Conservation (phyloP, 2,113 vertebrate species). For the Sakesphorus luctuosus region DNA sequence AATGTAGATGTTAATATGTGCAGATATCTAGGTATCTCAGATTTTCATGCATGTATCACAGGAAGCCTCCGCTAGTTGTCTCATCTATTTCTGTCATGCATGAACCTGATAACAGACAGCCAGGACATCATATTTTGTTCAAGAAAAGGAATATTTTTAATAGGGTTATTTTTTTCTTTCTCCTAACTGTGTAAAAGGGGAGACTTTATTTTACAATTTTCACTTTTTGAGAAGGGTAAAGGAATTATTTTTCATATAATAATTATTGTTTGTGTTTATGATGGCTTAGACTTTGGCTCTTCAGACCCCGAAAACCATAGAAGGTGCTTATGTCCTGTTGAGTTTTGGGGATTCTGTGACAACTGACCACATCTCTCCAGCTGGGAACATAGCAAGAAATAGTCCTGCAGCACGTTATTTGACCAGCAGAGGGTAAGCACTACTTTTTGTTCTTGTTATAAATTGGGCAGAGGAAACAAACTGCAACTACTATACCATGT, state of each 20-base stretch:
- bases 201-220: background rate
- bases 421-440: conserved; percentile 84
- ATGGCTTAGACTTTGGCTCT: conserved; percentile 82
- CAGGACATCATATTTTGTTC: background rate
- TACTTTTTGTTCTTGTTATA: background rate
- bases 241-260: background rate
- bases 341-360: conserved; percentile 96
- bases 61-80: background rate
- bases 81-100: background rate
- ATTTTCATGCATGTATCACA: background rate
- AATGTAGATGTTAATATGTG: background rate
- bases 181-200: background rate
- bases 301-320: conserved; percentile 80
- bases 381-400: conserved; percentile 95
- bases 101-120: background rate
- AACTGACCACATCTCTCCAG: conserved; percentile 97
- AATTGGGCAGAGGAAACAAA: background rate
- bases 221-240: background rate
- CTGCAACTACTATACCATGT: accelerated
- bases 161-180: background rate
- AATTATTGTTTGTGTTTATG: background rate
- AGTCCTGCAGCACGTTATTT: conserved; percentile 93
- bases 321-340: conserved; percentile 89
- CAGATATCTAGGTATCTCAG: background rate
- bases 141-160: background rate